A percentile compares a stretch with the other conserved stretches of the same genome.
Evolutionary conservation across 2,113 vertebrate species (phyloP).

Genomic region (Tachycineta bicolor): DNA sequence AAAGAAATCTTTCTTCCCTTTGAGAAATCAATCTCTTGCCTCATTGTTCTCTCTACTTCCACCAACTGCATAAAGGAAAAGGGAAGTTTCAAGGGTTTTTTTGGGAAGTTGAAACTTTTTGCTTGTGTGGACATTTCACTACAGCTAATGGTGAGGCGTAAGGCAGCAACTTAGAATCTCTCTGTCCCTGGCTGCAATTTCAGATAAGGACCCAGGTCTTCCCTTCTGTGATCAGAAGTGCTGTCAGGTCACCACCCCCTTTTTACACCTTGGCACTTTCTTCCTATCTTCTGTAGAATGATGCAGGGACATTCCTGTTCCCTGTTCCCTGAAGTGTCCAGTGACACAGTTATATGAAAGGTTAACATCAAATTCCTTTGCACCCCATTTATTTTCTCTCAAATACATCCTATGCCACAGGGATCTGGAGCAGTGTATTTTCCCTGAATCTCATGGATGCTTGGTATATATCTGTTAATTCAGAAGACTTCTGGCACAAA

Average conservation of each 20-base stretch:
- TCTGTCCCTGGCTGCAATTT: background rate
- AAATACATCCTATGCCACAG: slow-evolving; percentile 2
- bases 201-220: background rate
- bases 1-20: background rate
- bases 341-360: background rate
- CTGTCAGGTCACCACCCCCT: background rate
- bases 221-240: background rate
- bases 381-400: background rate
- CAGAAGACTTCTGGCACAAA: slow-evolving; percentile 72
- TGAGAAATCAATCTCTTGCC: background rate
- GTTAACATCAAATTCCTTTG: background rate
- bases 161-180: background rate
- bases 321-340: background rate
- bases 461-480: slow-evolving; percentile 63
- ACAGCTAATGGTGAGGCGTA: background rate
- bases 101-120: background rate
- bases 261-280: background rate
- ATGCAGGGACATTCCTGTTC: background rate
- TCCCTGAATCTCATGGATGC: slow-evolving; percentile 75
- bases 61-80: background rate
- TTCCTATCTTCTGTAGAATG: background rate
- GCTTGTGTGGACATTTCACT: background rate
- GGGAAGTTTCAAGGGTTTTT: background rate
- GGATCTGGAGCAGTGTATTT: slow-evolving; percentile 75
- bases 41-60: background rate